phyloP scores from a whole-genome alignment of 2,888 invertebrate species.

The Caenorhabditis sp. region DNA sequence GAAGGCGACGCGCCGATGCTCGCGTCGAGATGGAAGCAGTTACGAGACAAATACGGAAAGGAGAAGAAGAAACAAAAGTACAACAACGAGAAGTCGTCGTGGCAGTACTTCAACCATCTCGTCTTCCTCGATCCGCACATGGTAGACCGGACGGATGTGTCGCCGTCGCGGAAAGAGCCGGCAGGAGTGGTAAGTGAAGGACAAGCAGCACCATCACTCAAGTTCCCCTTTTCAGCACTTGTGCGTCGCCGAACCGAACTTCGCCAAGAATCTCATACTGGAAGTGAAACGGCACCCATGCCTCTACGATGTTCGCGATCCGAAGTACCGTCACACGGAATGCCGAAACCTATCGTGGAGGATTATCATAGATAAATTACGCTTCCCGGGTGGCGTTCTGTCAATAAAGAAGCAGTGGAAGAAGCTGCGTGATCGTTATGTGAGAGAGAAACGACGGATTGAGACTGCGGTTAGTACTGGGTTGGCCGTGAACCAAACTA shows the following conservation, averaged over 20 bases:
- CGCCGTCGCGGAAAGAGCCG: conserved; percentile 65
- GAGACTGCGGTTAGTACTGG: no score
- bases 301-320: conserved; percentile 69
- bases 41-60: conserved; percentile 75
- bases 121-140: conserved; percentile 77
- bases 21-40: conserved; percentile 73
- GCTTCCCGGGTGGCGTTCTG: not conserved
- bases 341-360: conserved; percentile 70
- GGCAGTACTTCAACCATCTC: conserved; percentile 75
- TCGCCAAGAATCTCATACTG: conserved; percentile 59
- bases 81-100: conserved; percentile 64
- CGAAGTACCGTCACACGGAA: conserved; percentile 71
- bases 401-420: conserved; percentile 78
- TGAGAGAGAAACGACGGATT: conserved; percentile 72
- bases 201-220: no score
- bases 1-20: conserved; percentile 73
- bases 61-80: conserved; percentile 74
- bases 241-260: conserved; percentile 68
- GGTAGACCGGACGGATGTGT: conserved; percentile 69
- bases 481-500: no score
- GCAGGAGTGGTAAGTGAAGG: conserved; percentile 47
- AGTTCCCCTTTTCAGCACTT: conserved; percentile 53
- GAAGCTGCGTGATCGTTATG: conserved; percentile 76
- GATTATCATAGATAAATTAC: not conserved
- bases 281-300: conserved; percentile 68